phyloP scores from a whole-genome alignment of 37 sponge, comb jelly and placozoan genomes.

The Axinella damicornis region DNA sequence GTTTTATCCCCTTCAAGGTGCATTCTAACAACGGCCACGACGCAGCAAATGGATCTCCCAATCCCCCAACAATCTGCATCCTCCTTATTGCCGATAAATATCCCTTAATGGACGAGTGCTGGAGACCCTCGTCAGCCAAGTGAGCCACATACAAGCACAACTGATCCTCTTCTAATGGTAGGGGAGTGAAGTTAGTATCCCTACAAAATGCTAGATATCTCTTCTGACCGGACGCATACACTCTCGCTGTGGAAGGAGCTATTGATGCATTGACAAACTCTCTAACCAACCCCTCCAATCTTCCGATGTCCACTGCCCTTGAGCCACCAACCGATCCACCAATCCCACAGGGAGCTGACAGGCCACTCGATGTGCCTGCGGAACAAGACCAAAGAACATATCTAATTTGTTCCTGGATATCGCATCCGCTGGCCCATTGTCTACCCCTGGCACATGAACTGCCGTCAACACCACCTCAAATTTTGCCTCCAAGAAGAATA shows the following conservation, averaged over 20 bases:
- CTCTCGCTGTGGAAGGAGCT: not conserved
- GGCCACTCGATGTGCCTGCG: slow-evolving; percentile 1
- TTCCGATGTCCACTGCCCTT: not conserved
- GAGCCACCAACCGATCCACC: not conserved
- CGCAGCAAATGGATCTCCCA: slow-evolving; percentile 9
- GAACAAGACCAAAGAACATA: slow-evolving; percentile 1
- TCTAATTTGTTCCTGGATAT: slow-evolving; percentile 2
- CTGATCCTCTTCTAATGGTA: not conserved
- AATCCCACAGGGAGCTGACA: not conserved
- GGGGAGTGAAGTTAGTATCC: not conserved
- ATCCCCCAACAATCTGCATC: slow-evolving; percentile 9
- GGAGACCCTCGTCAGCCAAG: not conserved
- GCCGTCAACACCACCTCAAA: not conserved
- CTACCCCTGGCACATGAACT: not conserved
- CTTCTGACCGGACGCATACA: not conserved
- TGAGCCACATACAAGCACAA: not conserved
- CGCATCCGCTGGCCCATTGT: not conserved
- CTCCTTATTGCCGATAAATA: not conserved
- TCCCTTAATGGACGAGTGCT: slow-evolving; percentile 2
- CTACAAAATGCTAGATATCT: not conserved
- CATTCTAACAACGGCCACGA: not conserved
- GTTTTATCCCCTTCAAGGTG: slow-evolving; percentile 14
- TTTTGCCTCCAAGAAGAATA: slow-evolving; percentile 17
- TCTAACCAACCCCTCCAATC: slow-evolving; percentile 1
- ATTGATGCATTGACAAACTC: not conserved